Evolutionary conservation across 2,797 vertebrate species (phyloP).

Genomic region (Platalea minor): DNA sequence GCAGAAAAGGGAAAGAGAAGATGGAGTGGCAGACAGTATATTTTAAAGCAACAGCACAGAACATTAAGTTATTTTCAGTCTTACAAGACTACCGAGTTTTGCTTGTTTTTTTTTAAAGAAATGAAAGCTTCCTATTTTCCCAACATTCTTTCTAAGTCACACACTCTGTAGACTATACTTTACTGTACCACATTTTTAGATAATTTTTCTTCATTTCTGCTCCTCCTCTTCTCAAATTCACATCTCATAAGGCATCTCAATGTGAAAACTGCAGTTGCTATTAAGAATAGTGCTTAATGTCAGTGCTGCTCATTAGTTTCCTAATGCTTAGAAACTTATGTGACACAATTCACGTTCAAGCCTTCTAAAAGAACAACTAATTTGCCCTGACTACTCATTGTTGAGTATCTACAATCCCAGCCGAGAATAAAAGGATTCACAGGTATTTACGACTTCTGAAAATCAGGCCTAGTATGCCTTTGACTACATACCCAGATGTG

Average conservation of each 20-base stretch:
- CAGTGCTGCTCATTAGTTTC: background rate
- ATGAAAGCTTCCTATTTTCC: conserved; percentile 11
- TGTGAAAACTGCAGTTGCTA: background rate
- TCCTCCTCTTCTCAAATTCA: background rate
- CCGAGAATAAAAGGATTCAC: background rate
- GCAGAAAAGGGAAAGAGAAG: conserved; percentile 27
- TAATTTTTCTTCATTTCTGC: background rate
- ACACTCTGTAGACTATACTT: background rate
- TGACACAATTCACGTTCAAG: background rate
- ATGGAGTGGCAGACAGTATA: conserved; percentile 4
- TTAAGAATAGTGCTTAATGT: background rate
- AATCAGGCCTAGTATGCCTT: background rate
- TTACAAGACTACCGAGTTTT: background rate
- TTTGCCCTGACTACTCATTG: background rate
- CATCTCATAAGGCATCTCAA: background rate
- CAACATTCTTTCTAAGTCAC: background rate
- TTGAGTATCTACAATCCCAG: background rate
- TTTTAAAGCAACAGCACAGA: conserved; percentile 23
- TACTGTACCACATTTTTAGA: background rate
- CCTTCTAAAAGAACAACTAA: background rate
- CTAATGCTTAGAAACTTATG: background rate
- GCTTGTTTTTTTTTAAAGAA: background rate
- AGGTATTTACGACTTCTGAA: background rate
- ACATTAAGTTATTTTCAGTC: conserved; percentile 28
- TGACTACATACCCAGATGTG: background rate